Base-by-base conservation (phyloP, 2,888 invertebrate genomes). In the Zygogramma bicolorata region DNA sequence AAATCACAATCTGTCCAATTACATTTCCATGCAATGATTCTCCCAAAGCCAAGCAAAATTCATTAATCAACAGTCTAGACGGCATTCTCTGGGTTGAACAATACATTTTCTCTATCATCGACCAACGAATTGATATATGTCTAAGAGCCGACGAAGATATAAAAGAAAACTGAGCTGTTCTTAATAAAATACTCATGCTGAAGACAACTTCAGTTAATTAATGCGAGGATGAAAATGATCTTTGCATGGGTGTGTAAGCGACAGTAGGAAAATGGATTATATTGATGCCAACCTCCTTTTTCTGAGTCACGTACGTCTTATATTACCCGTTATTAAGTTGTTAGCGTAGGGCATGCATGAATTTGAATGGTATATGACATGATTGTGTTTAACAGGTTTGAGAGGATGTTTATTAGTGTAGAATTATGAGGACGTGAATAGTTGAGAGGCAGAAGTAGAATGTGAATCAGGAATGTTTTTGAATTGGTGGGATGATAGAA, bases 241-340 rank as follows among this genome's bases (percentile, higher is more conserved):
- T 7, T 53, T 2, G 27, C 27, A 7, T 3, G 53, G 53, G 53
- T 6, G 53, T 53, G 22, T 3, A 5, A 25, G 53, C 53, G 53
- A 53, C 53, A 53, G 15, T n/a, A 13, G n/a, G 65, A 59, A 63
- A 75, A 73, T 61, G 72, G 72, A 72, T 72, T 72, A 72, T 34
- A 65, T 68, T 61, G 63, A 60, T 49, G 34, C 72, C n/a, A 40
- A 65, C 68, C 34, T 68, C 60, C 65, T 68, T 68, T 68, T 62
- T 67, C 46, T 34, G 40, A 31, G 65, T 65, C 70, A 70, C 65
- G 70, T 70, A 70, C 65, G 61, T 65, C 65, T 65, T 53, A 59
- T 58, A 70, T 70, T 70, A 70, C 65, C 70, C 46, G 40, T 70
- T 70, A 70, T 65, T 70, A 65, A 70, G 70, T 70, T 70, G 60